phyloP scores from a whole-genome alignment of 2,113 vertebrate genomes.

The Ranitomeya variabilis region DNA sequence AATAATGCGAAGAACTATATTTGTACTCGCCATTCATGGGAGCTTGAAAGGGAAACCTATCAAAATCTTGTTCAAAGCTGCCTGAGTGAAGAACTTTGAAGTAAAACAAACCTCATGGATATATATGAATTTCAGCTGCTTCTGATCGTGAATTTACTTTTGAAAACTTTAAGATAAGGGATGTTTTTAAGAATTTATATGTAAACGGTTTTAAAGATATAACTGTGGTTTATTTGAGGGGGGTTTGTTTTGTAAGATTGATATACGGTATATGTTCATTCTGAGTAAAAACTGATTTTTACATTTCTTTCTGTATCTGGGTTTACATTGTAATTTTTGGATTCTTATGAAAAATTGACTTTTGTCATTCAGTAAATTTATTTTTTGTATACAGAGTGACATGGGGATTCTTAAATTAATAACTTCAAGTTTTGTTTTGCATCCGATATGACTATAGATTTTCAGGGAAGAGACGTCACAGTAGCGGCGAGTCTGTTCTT shows the following conservation, averaged over 20 bases:
- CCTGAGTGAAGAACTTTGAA: conserved; percentile 2
- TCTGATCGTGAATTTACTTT: background rate
- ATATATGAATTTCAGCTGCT: background rate
- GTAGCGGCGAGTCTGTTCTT: background rate
- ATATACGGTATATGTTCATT: background rate
- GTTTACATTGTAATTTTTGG: background rate
- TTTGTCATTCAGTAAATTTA: background rate
- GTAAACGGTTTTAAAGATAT: background rate
- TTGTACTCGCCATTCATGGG: conserved; percentile 73
- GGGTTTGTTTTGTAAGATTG: background rate
- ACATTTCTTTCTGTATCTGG: no score
- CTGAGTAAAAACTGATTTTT: background rate
- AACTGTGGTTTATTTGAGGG: background rate
- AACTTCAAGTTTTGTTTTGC: background rate
- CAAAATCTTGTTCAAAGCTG: conserved; percentile 76
- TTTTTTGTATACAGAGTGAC: no score
- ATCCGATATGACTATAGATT: no score
- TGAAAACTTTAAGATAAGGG: background rate
- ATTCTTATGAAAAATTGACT: no score
- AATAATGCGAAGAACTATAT: conserved; percentile 78
- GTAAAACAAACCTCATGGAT: background rate
- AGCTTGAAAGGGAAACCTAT: conserved; percentile 80
- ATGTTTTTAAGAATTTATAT: background rate
- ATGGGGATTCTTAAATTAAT: background rate
- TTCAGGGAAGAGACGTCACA: background rate